Percentiles rank a stretch among this genome's conserved stretches.
phyloP scores from a whole-genome alignment of 2,113 vertebrate genomes.

The Falco punctatus region DNA sequence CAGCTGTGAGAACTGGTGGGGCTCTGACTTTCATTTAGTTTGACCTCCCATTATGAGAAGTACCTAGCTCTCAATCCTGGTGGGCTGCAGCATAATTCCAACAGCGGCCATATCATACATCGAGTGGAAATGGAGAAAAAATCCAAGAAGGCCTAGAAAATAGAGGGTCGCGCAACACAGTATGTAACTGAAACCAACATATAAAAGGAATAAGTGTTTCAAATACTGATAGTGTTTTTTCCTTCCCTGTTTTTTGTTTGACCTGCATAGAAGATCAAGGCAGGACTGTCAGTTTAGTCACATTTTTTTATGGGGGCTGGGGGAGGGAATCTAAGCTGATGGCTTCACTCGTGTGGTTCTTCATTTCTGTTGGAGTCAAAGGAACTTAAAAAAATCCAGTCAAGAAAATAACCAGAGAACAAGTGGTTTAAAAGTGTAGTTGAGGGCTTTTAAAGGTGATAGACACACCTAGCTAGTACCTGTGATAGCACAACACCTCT shows the following conservation, averaged over 20 bases:
- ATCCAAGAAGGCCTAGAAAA: neutral
- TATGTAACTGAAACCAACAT: neutral
- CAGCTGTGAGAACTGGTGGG: conserved; percentile 71
- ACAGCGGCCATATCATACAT: neutral
- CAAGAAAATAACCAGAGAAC: neutral
- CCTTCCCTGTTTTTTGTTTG: neutral
- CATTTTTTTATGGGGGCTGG: neutral
- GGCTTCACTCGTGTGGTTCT: neutral
- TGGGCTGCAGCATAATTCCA: conserved; percentile 17
- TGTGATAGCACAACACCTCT: neutral
- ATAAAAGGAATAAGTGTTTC: neutral
- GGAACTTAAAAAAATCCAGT: neutral
- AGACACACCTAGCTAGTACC: neutral
- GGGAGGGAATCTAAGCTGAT: neutral
- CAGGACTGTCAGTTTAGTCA: neutral
- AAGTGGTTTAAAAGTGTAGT: neutral
- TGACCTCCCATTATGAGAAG: conserved; percentile 78
- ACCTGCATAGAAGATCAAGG: neutral
- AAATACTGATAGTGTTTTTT: neutral
- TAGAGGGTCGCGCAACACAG: neutral
- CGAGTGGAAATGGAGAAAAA: neutral
- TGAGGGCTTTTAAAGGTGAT: neutral
- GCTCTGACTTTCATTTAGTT: conserved; percentile 71
- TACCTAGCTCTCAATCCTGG: conserved; percentile 48
- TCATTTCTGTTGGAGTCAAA: neutral